Base-by-base conservation (phyloP, 1,140 invertebrate genomes). In the Tetragnatha versicolor region DNA sequence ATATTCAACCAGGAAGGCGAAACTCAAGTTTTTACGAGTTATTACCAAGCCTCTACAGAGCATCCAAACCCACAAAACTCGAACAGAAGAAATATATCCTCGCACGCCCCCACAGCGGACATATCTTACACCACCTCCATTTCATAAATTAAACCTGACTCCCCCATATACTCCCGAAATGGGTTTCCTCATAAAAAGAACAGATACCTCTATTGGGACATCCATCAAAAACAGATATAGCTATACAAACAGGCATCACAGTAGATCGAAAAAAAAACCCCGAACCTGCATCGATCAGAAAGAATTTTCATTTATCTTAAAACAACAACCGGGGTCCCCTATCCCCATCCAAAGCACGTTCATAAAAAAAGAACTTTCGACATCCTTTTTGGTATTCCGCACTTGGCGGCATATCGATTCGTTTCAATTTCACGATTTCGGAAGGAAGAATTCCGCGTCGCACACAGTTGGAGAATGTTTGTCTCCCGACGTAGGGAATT, bases 381-480 rank as follows among this genome's bases (percentile, higher is more conserved):
- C 63, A 66, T 66, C n/a, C n/a, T n/a, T 25, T 66, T 66, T 66
- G 63, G 63, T 42, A 66, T 66, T 66, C 27, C 42, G 20, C n/a
- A 29, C 49, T 66, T 39, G 17, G 29, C 63, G 25, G 22, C 37
- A 66, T 58, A 70, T 70, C 68, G 68, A 70, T 70, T 70, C 47
- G 68, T 70, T 70, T 70, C 68, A 70, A 70, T 70, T 70, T 70
- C 68, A 53, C 47, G 45, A 53, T 70, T 70, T 70, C 68, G 31
- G 45, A 6, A 25, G 31, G 47, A 53, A 31, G 25, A 70, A 22
- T 70, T 70, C 31, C 39, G 68, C 55, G 51, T 70, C 63, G 27
- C 63, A 66, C 63, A 66, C 39, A n/a, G 39, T 66, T 70, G 47
- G 47, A 70, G 68, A 33, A 37, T 70, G n/a, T 51, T 55, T 70